Conservation (phyloP, 2,797 vertebrate genomes). For the Cyclura pinguis region DNA sequence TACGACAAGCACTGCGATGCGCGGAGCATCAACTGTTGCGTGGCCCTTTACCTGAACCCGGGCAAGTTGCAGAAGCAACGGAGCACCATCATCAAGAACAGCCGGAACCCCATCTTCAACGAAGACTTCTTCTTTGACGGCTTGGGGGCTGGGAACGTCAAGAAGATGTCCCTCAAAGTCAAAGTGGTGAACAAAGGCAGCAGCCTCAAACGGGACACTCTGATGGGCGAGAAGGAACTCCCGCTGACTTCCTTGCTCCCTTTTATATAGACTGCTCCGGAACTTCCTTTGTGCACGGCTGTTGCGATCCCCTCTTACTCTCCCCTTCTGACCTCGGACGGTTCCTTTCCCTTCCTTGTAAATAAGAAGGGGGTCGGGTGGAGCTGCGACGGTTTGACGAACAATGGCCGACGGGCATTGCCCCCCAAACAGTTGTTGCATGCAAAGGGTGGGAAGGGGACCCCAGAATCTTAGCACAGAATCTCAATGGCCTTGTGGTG, state of each 20-base stretch:
- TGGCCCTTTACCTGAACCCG: conserved; percentile 92
- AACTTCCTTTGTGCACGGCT: not conserved
- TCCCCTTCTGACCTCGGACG: not conserved
- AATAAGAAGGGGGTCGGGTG: not conserved
- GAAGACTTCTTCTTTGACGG: conserved; percentile 99
- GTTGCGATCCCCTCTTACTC: not conserved
- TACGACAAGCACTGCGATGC: conserved; percentile 89
- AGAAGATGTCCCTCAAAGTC: conserved; percentile 91
- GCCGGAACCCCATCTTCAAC: conserved; percentile 94
- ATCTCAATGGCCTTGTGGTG: not conserved
- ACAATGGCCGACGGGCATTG: not conserved
- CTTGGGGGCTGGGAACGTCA: conserved; percentile 85
- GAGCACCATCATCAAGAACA: conserved; percentile 98
- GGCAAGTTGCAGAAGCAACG: conserved; percentile 97
- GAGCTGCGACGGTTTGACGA: not conserved
- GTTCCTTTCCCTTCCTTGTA: not conserved
- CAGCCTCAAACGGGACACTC: conserved; percentile 93
- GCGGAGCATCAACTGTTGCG: conserved; percentile 96
- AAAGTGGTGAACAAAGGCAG: conserved; percentile 99
- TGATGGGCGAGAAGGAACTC: conserved; percentile 93
- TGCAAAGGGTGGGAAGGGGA: not conserved
- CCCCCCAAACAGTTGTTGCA: not conserved
- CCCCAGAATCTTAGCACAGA: not conserved
- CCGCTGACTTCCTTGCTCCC: conserved; percentile 88
- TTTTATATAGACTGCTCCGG: conserved; percentile 52